Evolutionary conservation across 2,797 vertebrate genomes (phyloP).

Genomic region (Acomys russatus): DNA sequence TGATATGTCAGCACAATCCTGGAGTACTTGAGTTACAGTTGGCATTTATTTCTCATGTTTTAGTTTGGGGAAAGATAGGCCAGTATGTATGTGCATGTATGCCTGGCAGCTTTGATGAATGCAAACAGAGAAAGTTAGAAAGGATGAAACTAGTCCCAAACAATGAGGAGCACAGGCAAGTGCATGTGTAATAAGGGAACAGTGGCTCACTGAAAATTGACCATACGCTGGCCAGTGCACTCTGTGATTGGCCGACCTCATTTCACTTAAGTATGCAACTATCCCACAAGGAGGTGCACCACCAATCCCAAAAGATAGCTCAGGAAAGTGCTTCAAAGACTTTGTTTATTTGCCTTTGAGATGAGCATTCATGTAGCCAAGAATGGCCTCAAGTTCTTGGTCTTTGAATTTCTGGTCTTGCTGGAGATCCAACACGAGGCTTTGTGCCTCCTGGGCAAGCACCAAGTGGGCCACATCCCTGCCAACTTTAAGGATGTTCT

Average conservation of each 20-base stretch:
- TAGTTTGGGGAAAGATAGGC: neutral
- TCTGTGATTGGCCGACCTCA: too few species aligned
- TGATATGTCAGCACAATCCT: too few species aligned
- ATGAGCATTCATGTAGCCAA: neutral
- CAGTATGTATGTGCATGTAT: neutral
- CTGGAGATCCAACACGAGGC: neutral
- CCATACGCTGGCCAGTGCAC: too few species aligned
- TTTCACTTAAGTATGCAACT: neutral
- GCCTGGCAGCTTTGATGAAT: neutral
- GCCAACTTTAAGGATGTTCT: neutral
- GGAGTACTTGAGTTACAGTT: too few species aligned
- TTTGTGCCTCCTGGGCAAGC: neutral
- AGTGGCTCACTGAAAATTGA: neutral
- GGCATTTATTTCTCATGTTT: neutral
- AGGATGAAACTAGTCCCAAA: neutral
- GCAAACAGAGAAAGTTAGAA: neutral
- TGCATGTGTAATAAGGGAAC: accelerated
- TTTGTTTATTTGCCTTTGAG: neutral
- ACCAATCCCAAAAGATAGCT: neutral
- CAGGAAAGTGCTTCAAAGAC: neutral
- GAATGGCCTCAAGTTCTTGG: neutral
- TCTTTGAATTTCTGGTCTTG: neutral
- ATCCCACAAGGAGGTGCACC: accelerated
- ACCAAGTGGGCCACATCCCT: neutral
- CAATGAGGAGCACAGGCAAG: neutral